Percentiles rank a stretch among this genome's conserved stretches.
Evolutionary conservation across 2,888 invertebrate genomes (phyloP).

Genomic region (Apotomis capreana): DNA sequence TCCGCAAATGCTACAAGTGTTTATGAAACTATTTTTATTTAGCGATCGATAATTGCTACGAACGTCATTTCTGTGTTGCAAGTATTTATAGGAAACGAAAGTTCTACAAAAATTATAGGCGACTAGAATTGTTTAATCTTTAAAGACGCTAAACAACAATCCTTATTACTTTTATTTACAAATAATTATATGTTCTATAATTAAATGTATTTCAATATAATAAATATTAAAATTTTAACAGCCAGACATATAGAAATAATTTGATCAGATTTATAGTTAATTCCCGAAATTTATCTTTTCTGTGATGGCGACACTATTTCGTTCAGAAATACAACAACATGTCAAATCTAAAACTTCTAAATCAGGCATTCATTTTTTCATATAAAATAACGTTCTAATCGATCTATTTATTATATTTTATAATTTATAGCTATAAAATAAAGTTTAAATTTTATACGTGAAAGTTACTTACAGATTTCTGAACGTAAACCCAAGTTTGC

Average conservation of each 20-base stretch:
- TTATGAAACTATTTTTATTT: slow-evolving; percentile 37
- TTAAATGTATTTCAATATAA: too few species aligned
- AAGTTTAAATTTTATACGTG: too few species aligned
- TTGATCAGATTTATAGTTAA: background rate
- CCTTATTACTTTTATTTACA: too few species aligned
- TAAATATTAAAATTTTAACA: too few species aligned
- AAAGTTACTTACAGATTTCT: background rate
- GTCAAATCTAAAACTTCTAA: background rate
- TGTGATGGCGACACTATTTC: slow-evolving; percentile 15
- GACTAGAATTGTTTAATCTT: background rate
- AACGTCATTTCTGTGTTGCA: slow-evolving; percentile 40
- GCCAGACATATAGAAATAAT: too few species aligned
- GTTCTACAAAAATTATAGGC: background rate
- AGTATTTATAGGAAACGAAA: background rate
- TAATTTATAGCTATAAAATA: too few species aligned
- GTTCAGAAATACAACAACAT: slow-evolving; percentile 23
- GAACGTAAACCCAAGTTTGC: background rate
- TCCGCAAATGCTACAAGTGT: slow-evolving; percentile 38
- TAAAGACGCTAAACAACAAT: background rate
- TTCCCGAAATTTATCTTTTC: background rate
- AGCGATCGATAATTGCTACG: slow-evolving; percentile 38
- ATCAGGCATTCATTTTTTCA: too few species aligned
- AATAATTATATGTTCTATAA: too few species aligned
- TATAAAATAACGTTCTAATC: too few species aligned
- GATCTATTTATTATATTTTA: too few species aligned